Conservation (phyloP, 2,113 vertebrate species). For the Scortum barcoo region DNA sequence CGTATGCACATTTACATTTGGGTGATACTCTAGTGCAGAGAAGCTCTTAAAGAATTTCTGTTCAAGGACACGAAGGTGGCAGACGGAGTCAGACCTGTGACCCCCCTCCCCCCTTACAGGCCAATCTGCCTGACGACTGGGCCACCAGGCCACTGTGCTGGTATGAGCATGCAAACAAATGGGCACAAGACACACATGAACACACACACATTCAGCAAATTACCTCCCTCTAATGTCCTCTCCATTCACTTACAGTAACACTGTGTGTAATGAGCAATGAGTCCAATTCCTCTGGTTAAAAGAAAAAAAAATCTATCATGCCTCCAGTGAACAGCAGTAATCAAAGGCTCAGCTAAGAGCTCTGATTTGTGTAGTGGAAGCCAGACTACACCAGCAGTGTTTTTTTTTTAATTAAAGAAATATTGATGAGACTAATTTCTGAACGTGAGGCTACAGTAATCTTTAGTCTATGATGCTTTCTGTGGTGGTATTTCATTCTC, state of each 20-base stretch:
- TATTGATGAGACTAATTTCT: slow-evolving; percentile 17
- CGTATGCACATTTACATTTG: slow-evolving; percentile 2
- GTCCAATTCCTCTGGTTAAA: background rate
- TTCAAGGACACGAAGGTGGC: background rate
- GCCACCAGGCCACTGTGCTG: background rate
- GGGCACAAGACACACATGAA: background rate
- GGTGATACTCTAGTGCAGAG: background rate
- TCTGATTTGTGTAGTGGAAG: slow-evolving; percentile 4
- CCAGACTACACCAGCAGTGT: slow-evolving; percentile 5
- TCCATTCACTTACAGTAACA: slow-evolving; percentile 12
- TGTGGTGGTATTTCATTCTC: background rate
- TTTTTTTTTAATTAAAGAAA: slow-evolving; percentile 5
- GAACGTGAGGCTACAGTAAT: background rate
- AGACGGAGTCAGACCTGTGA: background rate
- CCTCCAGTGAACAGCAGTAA: slow-evolving; percentile 18
- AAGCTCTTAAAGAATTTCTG: background rate
- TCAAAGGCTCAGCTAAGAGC: background rate
- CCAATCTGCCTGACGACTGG: background rate
- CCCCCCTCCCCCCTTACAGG: slow-evolving; percentile 5
- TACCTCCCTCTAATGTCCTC: slow-evolving; percentile 9
- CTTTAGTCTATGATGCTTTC: background rate
- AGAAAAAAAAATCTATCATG: slow-evolving; percentile 33
- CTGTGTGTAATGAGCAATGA: slow-evolving; percentile 24
- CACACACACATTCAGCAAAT: slow-evolving; percentile 19
- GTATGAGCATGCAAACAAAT: background rate